Conservation (phyloP, 2,797 vertebrate species). For the Schizopygopsis pylzovi region DNA sequence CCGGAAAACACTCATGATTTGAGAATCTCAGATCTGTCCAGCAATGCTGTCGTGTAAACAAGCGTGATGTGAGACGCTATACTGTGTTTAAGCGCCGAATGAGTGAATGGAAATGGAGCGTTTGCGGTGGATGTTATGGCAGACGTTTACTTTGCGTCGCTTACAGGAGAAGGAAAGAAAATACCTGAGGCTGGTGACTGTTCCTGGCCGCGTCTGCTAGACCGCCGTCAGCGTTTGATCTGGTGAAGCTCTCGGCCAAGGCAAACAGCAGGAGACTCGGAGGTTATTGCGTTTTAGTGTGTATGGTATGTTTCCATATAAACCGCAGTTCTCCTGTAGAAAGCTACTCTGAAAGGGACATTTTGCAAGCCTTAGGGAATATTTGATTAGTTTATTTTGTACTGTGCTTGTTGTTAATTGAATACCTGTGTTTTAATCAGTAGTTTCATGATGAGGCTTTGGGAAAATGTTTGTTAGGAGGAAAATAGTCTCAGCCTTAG, state of each 20-base stretch:
- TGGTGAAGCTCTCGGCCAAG: slow-evolving; percentile 74
- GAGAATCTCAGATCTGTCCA: neutral
- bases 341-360: slow-evolving; percentile 74
- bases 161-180: slow-evolving; percentile 79
- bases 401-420: slow-evolving; percentile 67
- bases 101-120: slow-evolving; percentile 41
- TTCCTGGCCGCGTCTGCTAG: slow-evolving; percentile 80
- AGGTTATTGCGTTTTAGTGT: slow-evolving; percentile 82
- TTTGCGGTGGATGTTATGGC: slow-evolving; percentile 59
- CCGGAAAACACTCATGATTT: neutral
- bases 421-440: slow-evolving; percentile 63
- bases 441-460: slow-evolving; percentile 35
- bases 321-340: slow-evolving; percentile 74
- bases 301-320: slow-evolving; percentile 83
- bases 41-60: neutral
- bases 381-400: slow-evolving; percentile 65
- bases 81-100: slow-evolving; percentile 49
- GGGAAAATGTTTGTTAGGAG: slow-evolving; percentile 9
- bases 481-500: neutral
- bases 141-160: slow-evolving; percentile 71
- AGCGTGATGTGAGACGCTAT: neutral
- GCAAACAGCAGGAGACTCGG: slow-evolving; percentile 81
- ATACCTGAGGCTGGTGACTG: slow-evolving; percentile 78
- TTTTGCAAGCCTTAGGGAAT: slow-evolving; percentile 73
- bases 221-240: slow-evolving; percentile 81